phyloP scores from a whole-genome alignment of 53 echinoderm and acorn worm genomes.

The Apostichopus leukothele region DNA sequence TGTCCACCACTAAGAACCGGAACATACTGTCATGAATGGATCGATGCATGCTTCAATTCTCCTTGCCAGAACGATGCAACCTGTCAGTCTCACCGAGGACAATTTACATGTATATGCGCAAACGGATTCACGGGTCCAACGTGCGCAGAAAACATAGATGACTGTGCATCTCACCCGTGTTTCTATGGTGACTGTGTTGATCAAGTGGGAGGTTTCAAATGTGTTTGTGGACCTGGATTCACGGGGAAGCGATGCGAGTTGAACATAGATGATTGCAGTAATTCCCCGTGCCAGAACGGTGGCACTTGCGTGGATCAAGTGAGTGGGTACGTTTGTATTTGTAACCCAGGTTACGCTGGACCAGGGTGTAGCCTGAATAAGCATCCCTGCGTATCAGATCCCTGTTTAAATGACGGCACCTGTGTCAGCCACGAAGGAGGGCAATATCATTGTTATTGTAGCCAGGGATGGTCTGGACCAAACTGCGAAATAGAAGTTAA shows the following conservation, averaged over 20 bases:
- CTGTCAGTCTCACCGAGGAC: constrained; percentile 55
- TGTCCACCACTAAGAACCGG: constrained; percentile 74
- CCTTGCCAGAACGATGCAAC: constrained; percentile 72
- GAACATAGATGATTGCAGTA: constrained; percentile 78
- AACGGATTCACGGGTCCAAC: constrained; percentile 73
- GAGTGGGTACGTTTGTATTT: constrained; percentile 86
- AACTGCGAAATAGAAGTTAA: constrained; percentile 62
- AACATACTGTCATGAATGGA: constrained; percentile 67
- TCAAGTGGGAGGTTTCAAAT: constrained; percentile 65
- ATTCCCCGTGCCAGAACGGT: constrained; percentile 74
- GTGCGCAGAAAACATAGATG: constrained; percentile 76
- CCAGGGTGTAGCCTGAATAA: constrained; percentile 66
- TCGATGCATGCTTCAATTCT: constrained; percentile 62
- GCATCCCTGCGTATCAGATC: constrained; percentile 71
- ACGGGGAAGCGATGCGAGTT: constrained; percentile 69
- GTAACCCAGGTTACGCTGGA: constrained; percentile 78
- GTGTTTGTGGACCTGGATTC: constrained; percentile 76
- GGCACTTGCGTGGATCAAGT: constrained; percentile 89
- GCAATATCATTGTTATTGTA: constrained; percentile 67
- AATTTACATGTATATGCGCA: constrained; percentile 67
- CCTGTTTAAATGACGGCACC: constrained; percentile 70
- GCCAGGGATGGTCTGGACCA: constrained; percentile 60
- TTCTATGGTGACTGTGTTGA: constrained; percentile 87
- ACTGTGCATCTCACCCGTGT: constrained; percentile 83
- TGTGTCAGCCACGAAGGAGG: constrained; percentile 65